These are phyloP conservation scores for Habroteleia sp. DNA, from an alignment of 2,888 invertebrate species.

Conservation along the genomic window DNA sequence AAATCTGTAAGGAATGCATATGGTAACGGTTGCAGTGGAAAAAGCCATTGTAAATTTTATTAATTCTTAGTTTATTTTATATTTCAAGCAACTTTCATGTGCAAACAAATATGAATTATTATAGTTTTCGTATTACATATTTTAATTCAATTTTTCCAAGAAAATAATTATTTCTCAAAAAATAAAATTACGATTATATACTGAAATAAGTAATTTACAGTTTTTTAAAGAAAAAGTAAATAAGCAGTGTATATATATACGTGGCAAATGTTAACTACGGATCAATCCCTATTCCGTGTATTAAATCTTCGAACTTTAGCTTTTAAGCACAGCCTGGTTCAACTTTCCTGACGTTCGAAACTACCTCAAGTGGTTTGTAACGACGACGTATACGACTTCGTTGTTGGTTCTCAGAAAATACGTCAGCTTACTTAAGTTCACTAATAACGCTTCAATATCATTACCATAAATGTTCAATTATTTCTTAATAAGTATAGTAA, in stretches of 20 bases:
- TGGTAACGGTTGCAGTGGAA: conserved; percentile 2
- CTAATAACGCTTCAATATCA: conserved; percentile 48
- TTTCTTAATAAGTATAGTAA: conserved; percentile 13
- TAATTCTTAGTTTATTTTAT: conserved; percentile 16
- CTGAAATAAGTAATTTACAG: too few relatives aligned
- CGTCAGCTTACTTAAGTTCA: conserved; percentile 41
- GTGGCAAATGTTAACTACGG: conserved; percentile 31
- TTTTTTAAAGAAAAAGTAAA: too few relatives aligned
- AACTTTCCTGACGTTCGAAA: conserved; percentile 50
- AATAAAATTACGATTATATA: too few relatives aligned
- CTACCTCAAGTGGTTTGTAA: conserved; percentile 60
- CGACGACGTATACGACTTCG: conserved; percentile 49
- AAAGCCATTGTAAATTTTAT: conserved; percentile 12
- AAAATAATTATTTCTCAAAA: too few relatives aligned
- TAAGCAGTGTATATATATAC: conserved; percentile 15
- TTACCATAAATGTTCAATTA: conserved; percentile 45
- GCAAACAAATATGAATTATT: too few relatives aligned
- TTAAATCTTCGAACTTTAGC: conserved; percentile 52
- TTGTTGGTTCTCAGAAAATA: conserved; percentile 45
- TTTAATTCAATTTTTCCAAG: too few relatives aligned
- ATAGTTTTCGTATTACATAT: too few relatives aligned
- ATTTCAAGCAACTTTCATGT: too few relatives aligned
- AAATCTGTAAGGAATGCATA: conserved; percentile 23
- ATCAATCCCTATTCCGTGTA: conserved; percentile 46
- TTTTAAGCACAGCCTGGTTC: conserved; percentile 49